A percentile compares a stretch with the other conserved stretches of the same genome.
These are phyloP conservation scores for Drosophila malerkotliana DNA, from an alignment of 1,140 invertebrate species.

Conservation along the genomic window DNA sequence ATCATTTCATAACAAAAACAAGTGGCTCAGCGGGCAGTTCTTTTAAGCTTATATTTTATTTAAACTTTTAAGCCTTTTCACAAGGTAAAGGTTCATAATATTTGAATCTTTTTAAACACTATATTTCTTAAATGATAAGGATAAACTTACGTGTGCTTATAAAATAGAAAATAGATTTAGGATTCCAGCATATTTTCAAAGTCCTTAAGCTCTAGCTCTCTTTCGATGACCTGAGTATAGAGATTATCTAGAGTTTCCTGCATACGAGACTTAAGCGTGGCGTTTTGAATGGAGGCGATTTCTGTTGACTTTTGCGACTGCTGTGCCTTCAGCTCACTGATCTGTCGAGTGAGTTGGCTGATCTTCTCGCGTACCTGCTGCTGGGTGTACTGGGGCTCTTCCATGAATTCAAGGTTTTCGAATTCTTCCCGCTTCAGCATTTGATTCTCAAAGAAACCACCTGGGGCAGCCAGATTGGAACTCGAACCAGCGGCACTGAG, in stretches of 20 bases:
- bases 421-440: slow-evolving; percentile 70
- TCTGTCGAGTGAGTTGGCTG: slow-evolving; percentile 87
- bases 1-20: slow-evolving; percentile 6
- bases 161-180: not conserved
- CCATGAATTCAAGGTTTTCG: slow-evolving; percentile 69
- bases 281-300: slow-evolving; percentile 93
- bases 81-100: not conserved
- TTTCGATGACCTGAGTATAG: slow-evolving; percentile 90
- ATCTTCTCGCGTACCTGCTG: slow-evolving; percentile 86
- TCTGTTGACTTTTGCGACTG: slow-evolving; percentile 91
- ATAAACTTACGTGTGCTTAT: too few relatives aligned
- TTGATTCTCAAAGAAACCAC: slow-evolving; percentile 66
- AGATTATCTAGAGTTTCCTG: slow-evolving; percentile 92
- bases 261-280: slow-evolving; percentile 91
- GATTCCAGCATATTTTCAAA: slow-evolving; percentile 77
- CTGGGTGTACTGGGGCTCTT: slow-evolving; percentile 62
- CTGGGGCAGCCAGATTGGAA: slow-evolving; percentile 71
- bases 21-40: too few relatives aligned
- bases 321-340: slow-evolving; percentile 89
- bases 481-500: slow-evolving; percentile 69
- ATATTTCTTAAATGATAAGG: not conserved
- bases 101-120: not conserved
- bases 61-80: too few relatives aligned
- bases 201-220: slow-evolving; percentile 88
- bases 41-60: too few relatives aligned